A percentile compares a stretch with the other conserved stretches of the same genome.
These are phyloP conservation scores for Mandrillus leucophaeus DNA, from an alignment of 2,113 vertebrate genomes.

Conservation along the genomic window DNA sequence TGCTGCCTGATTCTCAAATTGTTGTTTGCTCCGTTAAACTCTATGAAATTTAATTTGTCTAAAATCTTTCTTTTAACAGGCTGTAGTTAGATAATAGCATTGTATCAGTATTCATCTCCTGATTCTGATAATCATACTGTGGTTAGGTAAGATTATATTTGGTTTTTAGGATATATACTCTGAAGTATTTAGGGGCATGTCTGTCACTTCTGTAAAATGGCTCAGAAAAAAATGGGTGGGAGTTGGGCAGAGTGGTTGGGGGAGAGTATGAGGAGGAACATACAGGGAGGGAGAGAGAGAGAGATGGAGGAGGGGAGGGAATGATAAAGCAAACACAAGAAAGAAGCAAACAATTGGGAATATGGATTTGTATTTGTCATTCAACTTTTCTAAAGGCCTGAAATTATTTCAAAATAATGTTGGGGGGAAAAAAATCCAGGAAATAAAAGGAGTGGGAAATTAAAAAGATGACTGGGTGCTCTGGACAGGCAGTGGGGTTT, in stretches of 20 bases:
- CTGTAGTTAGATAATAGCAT: not conserved
- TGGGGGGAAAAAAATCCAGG: not conserved
- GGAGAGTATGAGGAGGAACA: not conserved
- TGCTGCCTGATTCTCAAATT: not conserved
- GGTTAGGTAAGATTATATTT: constrained; percentile 32
- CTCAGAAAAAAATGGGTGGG: not conserved
- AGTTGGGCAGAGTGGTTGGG: not conserved
- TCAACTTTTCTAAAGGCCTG: constrained; percentile 37
- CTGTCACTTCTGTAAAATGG: not conserved
- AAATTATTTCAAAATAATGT: constrained; percentile 37
- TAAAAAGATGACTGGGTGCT: not conserved
- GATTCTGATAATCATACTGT: not conserved
- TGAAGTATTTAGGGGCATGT: not conserved
- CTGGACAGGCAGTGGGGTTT: not conserved
- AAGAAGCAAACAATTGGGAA: not conserved
- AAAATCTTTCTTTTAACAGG: not conserved
- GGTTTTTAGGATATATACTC: not conserved
- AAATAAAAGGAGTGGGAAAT: not conserved
- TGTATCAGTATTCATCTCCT: not conserved
- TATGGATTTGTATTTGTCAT: constrained; percentile 3
- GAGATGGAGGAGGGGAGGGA: not conserved
- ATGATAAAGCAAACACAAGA: not conserved
- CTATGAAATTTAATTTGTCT: not conserved
- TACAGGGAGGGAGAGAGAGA: too few species aligned
- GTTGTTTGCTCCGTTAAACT: not conserved